Evolutionary conservation across 1,140 invertebrate genomes (phyloP), one percentile per base, ranked within the genome.

Genomic region (Penaeus chinensis): DNA sequence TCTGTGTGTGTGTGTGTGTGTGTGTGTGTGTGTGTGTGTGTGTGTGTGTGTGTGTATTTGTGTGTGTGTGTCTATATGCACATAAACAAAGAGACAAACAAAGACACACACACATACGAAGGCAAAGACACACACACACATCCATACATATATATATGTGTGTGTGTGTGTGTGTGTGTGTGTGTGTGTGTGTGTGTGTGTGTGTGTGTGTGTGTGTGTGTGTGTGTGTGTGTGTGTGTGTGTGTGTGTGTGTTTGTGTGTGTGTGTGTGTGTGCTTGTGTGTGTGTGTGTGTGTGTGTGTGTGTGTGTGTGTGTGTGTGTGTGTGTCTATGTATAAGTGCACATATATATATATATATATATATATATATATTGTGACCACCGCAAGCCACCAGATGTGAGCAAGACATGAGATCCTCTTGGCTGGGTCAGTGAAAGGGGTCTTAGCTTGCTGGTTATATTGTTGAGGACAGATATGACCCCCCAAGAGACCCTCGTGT

Each of bases 51-150:
- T 69, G 66, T 71, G 66, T 16, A 22, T 24, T 18, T 71, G 22
- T 22, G 8, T 24, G 22, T 1, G 8, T 71, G 66, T 22, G n/a
- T 71, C 20, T 71, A 71, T 71, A 71, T 71, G n/a, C n/a, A 71
- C n/a, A 71, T 71, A 71, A 22, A 71, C n/a, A 71, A 22, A n/a
- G 20, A 71, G 20, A 71, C n/a, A 71, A 22, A 71, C n/a, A 71
- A 22, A 71, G 20, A 71, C n/a, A 71, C n/a, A 71, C n/a, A 71
- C n/a, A 71, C n/a, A 71, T 71, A 71, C n/a, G 27, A 24, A 69
- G n/a, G 27, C 27, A 69, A 24, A 69, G n/a, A 69, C 27, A 71
- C n/a, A 71, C n/a, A 71, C 4, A 37, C 4, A 27, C 20, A 71
- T 24, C 27, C 27, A 71, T n/a, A 71, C 27, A 71, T 24, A 71